Conservation (phyloP, 2,797 vertebrate species). For the Leptatherina wallacei region DNA sequence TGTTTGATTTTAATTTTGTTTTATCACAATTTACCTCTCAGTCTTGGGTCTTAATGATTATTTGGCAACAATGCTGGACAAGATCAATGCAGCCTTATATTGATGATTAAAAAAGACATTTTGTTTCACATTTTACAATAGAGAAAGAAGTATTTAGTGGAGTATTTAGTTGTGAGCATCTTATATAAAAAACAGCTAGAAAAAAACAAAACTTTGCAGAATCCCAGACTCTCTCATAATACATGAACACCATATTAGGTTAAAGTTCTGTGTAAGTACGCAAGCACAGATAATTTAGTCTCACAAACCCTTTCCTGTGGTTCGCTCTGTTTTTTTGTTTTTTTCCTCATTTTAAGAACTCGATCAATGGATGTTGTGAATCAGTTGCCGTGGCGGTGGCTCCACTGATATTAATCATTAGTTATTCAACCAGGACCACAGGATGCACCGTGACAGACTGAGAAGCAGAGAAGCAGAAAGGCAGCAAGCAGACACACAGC, state of each 20-base stretch:
- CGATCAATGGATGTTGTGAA: conserved; percentile 59
- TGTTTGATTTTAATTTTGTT: conserved; percentile 7
- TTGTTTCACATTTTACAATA: neutral
- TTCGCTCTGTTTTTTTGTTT: conserved; percentile 37
- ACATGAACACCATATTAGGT: neutral
- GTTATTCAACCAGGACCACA: conserved; percentile 63
- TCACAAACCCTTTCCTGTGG: conserved; percentile 39
- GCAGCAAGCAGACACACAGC: conserved; percentile 38
- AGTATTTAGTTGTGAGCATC: too few relatives aligned
- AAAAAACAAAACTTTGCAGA: conserved; percentile 13
- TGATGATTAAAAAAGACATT: too few relatives aligned
- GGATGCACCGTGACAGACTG: conserved; percentile 44
- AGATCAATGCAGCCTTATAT: too few relatives aligned
- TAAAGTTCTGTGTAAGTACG: neutral
- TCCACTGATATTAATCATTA: conserved; percentile 73
- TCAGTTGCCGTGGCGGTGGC: conserved; percentile 45
- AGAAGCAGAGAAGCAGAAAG: conserved; percentile 44
- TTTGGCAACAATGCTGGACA: too few relatives aligned
- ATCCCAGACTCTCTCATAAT: neutral
- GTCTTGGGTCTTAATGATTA: neutral
- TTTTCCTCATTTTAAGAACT: conserved; percentile 61
- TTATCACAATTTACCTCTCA: neutral
- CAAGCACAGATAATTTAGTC: conserved; percentile 44
- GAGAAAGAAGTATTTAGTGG: too few relatives aligned
- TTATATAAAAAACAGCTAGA: neutral